A percentile compares a stretch with the other conserved stretches of the same genome.
phyloP scores from a whole-genome alignment of 2,888 invertebrate genomes.

The Brachyopa scutellaris region DNA sequence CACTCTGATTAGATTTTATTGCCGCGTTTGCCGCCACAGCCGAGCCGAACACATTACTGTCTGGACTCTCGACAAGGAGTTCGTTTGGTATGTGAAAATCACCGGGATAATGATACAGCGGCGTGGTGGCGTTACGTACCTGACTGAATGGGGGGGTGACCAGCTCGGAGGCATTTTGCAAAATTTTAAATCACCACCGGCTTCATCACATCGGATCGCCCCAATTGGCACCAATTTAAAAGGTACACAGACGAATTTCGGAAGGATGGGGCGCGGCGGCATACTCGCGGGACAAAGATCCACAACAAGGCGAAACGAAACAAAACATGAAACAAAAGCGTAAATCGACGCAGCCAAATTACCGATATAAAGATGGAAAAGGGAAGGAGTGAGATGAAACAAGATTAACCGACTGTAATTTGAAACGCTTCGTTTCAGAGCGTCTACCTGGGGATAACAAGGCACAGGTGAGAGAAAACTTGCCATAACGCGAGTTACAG shows the following conservation, averaged over 20 bases:
- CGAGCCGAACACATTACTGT: constrained; percentile 29
- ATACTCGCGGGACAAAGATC: constrained; percentile 46
- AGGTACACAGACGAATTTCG: constrained; percentile 70
- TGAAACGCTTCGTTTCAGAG: constrained; percentile 37
- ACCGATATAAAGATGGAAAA: constrained; percentile 17
- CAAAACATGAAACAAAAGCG: constrained; percentile 39
- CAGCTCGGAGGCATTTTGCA: constrained; percentile 59
- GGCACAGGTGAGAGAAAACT: constrained; percentile 38
- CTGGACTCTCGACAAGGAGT: constrained; percentile 38
- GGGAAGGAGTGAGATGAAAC: constrained; percentile 11
- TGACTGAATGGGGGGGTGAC: constrained; percentile 60
- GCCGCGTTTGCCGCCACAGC: constrained; percentile 52
- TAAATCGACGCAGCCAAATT: constrained; percentile 36
- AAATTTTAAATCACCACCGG: constrained; percentile 68
- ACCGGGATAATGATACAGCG: constrained; percentile 56
- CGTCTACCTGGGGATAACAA: constrained; percentile 44
- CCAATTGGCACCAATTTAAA: constrained; percentile 72
- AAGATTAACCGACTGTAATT: constrained; percentile 53
- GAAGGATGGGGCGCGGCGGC: constrained; percentile 52
- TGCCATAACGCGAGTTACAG: background rate
- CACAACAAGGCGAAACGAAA: constrained; percentile 33
- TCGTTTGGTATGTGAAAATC: constrained; percentile 52
- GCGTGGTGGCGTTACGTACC: constrained; percentile 57
- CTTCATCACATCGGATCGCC: constrained; percentile 68
- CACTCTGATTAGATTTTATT: constrained; percentile 70